Base-by-base conservation (phyloP, 2,888 invertebrate species). In the Chymomyza procnemis region DNA sequence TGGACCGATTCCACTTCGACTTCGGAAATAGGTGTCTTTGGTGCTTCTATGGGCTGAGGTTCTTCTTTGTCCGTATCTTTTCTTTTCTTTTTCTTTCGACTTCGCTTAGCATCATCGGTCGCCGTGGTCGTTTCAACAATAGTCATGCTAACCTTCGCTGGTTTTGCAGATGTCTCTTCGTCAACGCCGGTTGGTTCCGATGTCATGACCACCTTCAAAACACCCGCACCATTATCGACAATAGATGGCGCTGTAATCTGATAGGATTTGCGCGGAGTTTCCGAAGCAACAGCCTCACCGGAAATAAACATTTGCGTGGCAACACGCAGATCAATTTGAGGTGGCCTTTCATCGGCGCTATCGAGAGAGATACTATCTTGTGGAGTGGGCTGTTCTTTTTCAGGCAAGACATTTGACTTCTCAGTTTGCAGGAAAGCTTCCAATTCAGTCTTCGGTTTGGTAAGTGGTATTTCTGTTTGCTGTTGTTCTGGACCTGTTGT, bases 51-150 rank as follows among this genome's bases (percentile, higher is more conserved):
- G 5, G 66, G 14, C 19, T 50, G 60, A 66, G 93, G 71, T 57
- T 73, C 75, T 64, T 66, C 72, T 21, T 61, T 75, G 46, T 84
- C 90, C 50, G 90, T 89, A 56, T 91, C 91, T 90, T 93, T 93
- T 88, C 92, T 93, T 90, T 94, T 94, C 92, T 94, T 94, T 92
- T 92, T 93, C 92, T 92, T 94, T 91, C 93, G 93, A 90, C 92
- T 93, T 88, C 92, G 91, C 80, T 93, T 93, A 57, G 91, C 91
- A 75, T 92, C 91, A 41, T 92, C 92, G 64, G 63, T 70, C 3
- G 91, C 63, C 0, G 77, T 61, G 4, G 69, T 71, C 81, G 85
- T 91, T 76, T 91, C 90, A 14, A 88, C 76, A 54, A 91, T 90
- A 46, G 85, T 89, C 74, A 91, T 87, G 69, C 87, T 89, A 2